Percentiles rank a stretch among this genome's conserved stretches.
phyloP scores from a whole-genome alignment of 2,797 vertebrate genomes.

The Leptatherina wallacei region DNA sequence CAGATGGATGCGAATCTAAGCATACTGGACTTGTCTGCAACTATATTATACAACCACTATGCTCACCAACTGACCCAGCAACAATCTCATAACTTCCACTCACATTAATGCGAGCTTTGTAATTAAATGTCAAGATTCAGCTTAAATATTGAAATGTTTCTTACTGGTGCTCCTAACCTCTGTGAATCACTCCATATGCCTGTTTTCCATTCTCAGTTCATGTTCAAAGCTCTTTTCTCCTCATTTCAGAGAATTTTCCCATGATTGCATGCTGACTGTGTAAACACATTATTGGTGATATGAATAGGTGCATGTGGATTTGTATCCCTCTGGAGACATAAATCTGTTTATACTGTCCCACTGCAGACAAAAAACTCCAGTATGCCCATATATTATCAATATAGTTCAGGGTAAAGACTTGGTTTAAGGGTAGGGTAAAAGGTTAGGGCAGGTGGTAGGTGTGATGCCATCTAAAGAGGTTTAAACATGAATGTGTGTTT shows the following conservation, averaged over 20 bases:
- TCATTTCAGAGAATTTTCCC: constrained; percentile 54
- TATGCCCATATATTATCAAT: background rate
- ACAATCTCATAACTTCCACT: constrained; percentile 18
- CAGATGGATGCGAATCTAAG: background rate
- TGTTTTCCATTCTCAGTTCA: constrained; percentile 40
- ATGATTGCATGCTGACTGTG: constrained; percentile 68
- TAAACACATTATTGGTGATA: constrained; percentile 43
- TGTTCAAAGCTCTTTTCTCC: constrained; percentile 47
- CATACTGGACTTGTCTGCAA: background rate
- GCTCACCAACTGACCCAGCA: constrained; percentile 11
- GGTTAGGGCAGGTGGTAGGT: background rate
- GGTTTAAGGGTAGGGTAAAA: background rate
- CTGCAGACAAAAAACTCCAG: background rate
- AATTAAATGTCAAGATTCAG: constrained; percentile 45
- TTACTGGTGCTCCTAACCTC: constrained; percentile 51
- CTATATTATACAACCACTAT: constrained; percentile 3
- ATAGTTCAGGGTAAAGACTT: background rate
- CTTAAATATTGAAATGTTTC: constrained; percentile 42
- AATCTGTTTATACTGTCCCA: background rate
- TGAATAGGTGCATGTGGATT: constrained; percentile 26
- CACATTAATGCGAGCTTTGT: constrained; percentile 22
- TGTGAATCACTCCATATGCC: constrained; percentile 48
- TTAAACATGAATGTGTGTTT: background rate
- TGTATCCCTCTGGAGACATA: background rate
- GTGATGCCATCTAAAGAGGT: background rate